Percentiles rank a stretch among this genome's conserved stretches.
Evolutionary conservation across 37 sponge, comb jelly and placozoan genomes (phyloP).

Genomic region (Bolinopsis microptera): DNA sequence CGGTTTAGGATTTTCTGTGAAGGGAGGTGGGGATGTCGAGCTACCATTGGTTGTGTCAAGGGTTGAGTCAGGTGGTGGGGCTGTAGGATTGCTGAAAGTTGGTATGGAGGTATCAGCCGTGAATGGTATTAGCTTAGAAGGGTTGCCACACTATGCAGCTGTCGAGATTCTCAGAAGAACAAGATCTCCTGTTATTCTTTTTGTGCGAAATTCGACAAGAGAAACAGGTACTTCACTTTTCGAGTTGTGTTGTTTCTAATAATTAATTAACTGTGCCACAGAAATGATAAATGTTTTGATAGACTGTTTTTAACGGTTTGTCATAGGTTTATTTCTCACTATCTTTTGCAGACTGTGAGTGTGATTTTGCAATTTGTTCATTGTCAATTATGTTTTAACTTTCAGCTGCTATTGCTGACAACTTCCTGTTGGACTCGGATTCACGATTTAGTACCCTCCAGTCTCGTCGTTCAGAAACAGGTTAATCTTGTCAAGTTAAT

Average conservation of each 20-base stretch:
- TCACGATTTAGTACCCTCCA: neutral
- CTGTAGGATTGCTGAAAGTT: slow-evolving; percentile 51
- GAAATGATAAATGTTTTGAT: too few species aligned
- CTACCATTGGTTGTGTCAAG: slow-evolving; percentile 19
- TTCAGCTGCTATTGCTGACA: neutral
- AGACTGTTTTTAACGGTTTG: too few species aligned
- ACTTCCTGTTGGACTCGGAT: neutral
- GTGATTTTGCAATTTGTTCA: too few species aligned
- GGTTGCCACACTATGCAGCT: slow-evolving; percentile 56
- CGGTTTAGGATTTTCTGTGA: slow-evolving; percentile 48
- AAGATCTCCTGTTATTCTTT: slow-evolving; percentile 28
- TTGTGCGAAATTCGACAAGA: neutral
- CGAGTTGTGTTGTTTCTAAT: too few species aligned
- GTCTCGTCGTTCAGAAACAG: neutral
- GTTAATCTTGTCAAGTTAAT: neutral
- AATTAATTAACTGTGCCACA: too few species aligned
- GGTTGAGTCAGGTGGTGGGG: slow-evolving; percentile 44
- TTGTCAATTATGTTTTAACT: too few species aligned
- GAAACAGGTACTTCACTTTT: slow-evolving; percentile 7
- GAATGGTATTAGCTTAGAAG: slow-evolving; percentile 31
- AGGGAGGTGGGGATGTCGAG: slow-evolving; percentile 48
- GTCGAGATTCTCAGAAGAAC: slow-evolving; percentile 62
- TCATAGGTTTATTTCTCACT: too few species aligned
- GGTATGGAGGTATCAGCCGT: slow-evolving; percentile 50
- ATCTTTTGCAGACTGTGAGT: too few species aligned